Percentiles rank a stretch among this genome's conserved stretches.
Evolutionary conservation across 2,888 invertebrate species (phyloP).

Genomic region (Nymphalis urticae): DNA sequence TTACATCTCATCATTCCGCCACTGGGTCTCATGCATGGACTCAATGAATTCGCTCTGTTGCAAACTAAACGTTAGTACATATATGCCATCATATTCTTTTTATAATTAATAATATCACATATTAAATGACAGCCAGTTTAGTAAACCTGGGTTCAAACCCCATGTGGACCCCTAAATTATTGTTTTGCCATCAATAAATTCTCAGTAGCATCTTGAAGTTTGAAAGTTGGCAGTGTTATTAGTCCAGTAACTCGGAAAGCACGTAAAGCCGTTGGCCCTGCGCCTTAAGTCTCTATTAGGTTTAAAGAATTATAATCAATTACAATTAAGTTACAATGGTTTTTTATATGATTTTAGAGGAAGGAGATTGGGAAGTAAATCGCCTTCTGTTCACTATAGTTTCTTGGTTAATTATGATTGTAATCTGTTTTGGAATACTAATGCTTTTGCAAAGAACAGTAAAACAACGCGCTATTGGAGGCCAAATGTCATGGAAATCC

Average conservation of each 20-base stretch:
- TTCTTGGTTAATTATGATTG: constrained; percentile 58
- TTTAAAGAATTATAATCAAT: too few relatives aligned
- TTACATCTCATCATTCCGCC: constrained; percentile 63
- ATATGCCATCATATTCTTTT: background rate
- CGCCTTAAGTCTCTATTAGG: too few relatives aligned
- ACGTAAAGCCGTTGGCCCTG: too few relatives aligned
- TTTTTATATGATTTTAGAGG: constrained; percentile 17
- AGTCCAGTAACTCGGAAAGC: too few relatives aligned
- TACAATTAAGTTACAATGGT: too few relatives aligned
- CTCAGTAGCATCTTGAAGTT: too few relatives aligned
- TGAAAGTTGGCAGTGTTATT: too few relatives aligned
- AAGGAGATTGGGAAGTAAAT: constrained; percentile 31
- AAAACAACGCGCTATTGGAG: constrained; percentile 62
- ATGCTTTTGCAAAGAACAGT: constrained; percentile 68
- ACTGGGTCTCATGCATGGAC: constrained; percentile 63
- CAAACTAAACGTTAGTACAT: constrained; percentile 59
- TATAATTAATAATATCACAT: too few relatives aligned
- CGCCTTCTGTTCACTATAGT: constrained; percentile 52
- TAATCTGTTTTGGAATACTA: constrained; percentile 58
- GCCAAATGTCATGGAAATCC: constrained; percentile 67
- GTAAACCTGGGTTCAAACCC: too few relatives aligned
- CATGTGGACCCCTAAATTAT: too few relatives aligned
- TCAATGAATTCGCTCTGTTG: constrained; percentile 65
- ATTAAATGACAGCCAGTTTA: too few relatives aligned
- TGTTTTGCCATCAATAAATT: too few relatives aligned